phyloP scores from a whole-genome alignment of 2,113 vertebrate genomes.

The Nothoprocta pentlandii region DNA sequence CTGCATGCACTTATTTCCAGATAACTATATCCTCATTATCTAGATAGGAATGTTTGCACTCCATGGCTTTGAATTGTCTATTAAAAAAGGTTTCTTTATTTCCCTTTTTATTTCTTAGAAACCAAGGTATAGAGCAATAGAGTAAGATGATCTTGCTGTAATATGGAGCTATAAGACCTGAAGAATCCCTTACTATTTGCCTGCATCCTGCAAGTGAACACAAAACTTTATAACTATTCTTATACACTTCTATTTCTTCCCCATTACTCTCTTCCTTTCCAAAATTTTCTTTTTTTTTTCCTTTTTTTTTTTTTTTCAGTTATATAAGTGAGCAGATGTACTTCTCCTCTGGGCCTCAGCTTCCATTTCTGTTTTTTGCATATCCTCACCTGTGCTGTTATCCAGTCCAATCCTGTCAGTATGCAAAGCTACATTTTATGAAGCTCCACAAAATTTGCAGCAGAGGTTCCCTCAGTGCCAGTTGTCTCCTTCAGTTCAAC shows the following conservation, averaged over 20 bases:
- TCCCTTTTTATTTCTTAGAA: not conserved
- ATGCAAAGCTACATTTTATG: not conserved
- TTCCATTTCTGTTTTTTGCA: not conserved
- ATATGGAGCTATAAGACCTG: not conserved
- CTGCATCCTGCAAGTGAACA: not conserved
- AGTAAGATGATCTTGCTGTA: not conserved
- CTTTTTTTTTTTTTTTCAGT: not conserved
- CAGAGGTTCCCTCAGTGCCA: not conserved
- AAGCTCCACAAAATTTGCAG: not conserved
- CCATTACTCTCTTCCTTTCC: not conserved
- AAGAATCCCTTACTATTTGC: not conserved
- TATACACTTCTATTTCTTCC: not conserved
- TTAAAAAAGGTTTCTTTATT: not conserved
- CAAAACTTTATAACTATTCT: not conserved
- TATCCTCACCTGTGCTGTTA: not conserved
- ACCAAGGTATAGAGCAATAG: not conserved
- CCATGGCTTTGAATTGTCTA: not conserved
- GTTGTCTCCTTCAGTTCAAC: not conserved
- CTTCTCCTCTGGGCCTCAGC: not conserved
- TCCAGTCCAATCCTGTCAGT: not conserved
- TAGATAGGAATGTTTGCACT: accelerated
- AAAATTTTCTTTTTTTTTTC: not conserved
- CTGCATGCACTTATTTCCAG: not conserved
- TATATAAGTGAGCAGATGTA: not conserved
- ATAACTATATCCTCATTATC: not conserved